Evolutionary conservation across 2,797 vertebrate species (phyloP), one percentile per base, ranked within the genome.

Genomic region (Falco berigora): DNA sequence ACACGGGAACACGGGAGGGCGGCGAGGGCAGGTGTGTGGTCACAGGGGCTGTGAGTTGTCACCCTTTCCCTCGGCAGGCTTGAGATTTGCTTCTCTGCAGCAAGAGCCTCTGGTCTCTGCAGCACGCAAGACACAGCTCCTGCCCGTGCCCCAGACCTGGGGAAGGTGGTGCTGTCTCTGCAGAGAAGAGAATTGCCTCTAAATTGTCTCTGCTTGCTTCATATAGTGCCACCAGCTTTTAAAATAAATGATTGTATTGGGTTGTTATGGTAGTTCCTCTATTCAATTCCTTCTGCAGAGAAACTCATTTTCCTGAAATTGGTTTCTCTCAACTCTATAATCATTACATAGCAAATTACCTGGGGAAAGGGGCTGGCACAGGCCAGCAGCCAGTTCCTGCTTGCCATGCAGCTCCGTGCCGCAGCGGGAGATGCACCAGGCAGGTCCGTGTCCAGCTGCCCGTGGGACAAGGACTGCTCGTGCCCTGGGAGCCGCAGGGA

Each of bases 371-470:
- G 72, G 72, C 68, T 40, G 84, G 55, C 12, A 27, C 8, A 24
- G 52, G 55, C 44, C 63, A 66, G 47, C 0, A 12, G 40, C 12
- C 3, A 3, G 23, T 8, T 13, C 7, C 40, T 30, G 50, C 67
- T 82, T 8, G 30, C 61, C 22, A 0, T 4, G 14, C 3, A 12
- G 7, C 40, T 9, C 25, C 3, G 3, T 8, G 71, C 59, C 3
- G 20, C 15, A 2, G 44, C 0, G 8, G 46, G 62, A 36, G 30
- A 18, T 3, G 50, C 53, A 10, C 10, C 36, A 7, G 63, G 46
- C 24, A 25, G 20, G n/a, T 7, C 27, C 5, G 1, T 0, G 14
- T 1, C 9, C 47, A 13, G 42, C 36, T 27, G 59, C 49, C 27
- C 23, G 8, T 10, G 2, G 42, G 42, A 30, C 3, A 5, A 34